Evolutionary conservation across 1,140 invertebrate genomes (phyloP), one percentile per base, ranked within the genome.

Genomic region (Drosophila ficusphila): DNA sequence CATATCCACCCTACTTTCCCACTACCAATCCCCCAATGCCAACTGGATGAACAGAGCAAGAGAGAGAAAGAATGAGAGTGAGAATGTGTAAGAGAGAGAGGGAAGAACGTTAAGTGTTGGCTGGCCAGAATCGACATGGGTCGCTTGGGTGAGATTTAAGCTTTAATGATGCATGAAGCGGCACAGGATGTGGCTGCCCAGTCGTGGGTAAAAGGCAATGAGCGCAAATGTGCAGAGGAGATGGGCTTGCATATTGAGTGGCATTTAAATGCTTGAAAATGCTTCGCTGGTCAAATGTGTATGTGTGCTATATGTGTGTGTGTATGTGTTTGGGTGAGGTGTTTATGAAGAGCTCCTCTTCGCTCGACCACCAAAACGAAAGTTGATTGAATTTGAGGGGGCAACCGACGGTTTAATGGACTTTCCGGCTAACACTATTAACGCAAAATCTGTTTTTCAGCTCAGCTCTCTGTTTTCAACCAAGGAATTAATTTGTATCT

Each of bases 81-180:
- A n/a, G n/a, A n/a, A n/a, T n/a, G n/a, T n/a, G n/a, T n/a, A n/a
- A 31, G 16, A 33, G 46, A 47, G 12, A 31, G 12, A 14, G 54
- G 79, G 33, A 31, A 8, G 60, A 27, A 73, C 70, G 79, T 86
- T 90, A 77, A 89, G 85, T 89, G 76, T 85, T 89, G 73, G 70
- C 47, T 73, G 69, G 70, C 71, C 77, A 76, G 79, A 68, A 68
- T 89, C 82, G 77, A 86, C 79, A 79, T 85, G 79, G 79, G 81
- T 81, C 82, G 73, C 81, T 64, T 82, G 82, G 82, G 82, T 88
- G 82, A 88, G 82, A 88, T 88, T 88, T 88, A 88, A 88, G 82
- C 83, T 88, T 88, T 89, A 88, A 88, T 89, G 83, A 88, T 88
- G 82, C 82, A 88, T 88, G 82, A 88, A 88, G 82, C 83, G 82